Base-by-base conservation (phyloP, 2,113 vertebrate species). In the Dicentrarchus labrax region DNA sequence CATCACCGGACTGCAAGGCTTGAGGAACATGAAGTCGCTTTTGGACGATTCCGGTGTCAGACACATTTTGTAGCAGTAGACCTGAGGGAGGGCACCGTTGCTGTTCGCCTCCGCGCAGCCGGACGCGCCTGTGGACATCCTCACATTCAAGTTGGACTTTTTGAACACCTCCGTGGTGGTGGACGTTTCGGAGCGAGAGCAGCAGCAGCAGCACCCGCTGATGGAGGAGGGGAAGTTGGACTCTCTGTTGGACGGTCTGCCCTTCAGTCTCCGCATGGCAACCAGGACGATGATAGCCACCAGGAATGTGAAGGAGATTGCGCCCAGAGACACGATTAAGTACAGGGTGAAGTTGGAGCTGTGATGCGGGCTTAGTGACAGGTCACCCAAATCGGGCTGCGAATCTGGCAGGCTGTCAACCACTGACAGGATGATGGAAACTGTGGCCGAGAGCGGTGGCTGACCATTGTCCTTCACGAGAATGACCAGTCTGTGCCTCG, bases 11-110 rank as follows among this genome's bases (percentile, higher is more conserved):
- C 95, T 96, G 88, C 94, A 96, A 9, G 97, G 96, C 78, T 97
- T 98, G 13, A 98, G 94, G 87, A 98, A 98, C 96, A 97, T 97
- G 82, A 98, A 97, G 92, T 97, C 96, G 0, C 96, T 96, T 88
- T 96, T 96, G 61, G 96, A 96, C 8, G 96, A 97, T 41, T 96
- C 96, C 0, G 96, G 97, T 12, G 95, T 96, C 0, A 98, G 92
- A 77, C 96, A 97, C 93, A 97, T 96, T 83, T 97, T 96, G 84
- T 97, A 97, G 90, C 97, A 97, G 70, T 97, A 97, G n/a, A 95
- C 95, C 0, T 95, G 96, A 7, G 93, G 92, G 0, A 91, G 80
- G 0, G 95, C 88, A 0, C 94, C 89, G 0, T 48, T 91, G 19
- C 85, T 78, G 0, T 86, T 92, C 0, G 91, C 8, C 2, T 97